Evolutionary conservation across 2,113 vertebrate species (phyloP).

Genomic region (Mobula hypostoma): DNA sequence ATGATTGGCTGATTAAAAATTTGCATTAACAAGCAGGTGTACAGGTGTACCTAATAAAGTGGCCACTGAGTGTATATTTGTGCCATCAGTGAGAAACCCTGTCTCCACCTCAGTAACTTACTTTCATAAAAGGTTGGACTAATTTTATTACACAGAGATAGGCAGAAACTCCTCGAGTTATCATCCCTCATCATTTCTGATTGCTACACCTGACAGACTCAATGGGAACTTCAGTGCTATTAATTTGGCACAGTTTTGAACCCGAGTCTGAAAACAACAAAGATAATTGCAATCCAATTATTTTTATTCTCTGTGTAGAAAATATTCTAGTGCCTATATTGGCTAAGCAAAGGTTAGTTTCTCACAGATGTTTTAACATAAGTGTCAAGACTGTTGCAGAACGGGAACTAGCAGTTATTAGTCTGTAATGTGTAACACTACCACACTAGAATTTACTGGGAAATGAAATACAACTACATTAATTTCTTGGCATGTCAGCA

Average conservation of each 20-base stretch:
- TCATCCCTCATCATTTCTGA: not conserved
- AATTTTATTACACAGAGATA: not conserved
- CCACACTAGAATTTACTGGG: not conserved
- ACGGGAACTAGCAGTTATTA: not conserved
- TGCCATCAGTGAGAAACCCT: no score
- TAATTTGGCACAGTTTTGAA: not conserved
- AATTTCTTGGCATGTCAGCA: slow-evolving; percentile 2
- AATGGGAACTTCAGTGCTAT: not conserved
- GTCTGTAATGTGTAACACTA: not conserved
- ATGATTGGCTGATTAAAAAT: no score
- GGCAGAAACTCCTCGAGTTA: not conserved
- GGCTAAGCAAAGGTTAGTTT: not conserved
- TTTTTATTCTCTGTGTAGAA: not conserved
- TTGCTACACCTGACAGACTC: not conserved
- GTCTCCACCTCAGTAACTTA: no score
- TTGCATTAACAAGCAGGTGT: no score
- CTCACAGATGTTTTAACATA: not conserved
- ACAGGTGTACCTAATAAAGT: no score
- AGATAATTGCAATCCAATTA: not conserved
- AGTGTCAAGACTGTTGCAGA: not conserved
- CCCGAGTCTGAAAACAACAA: not conserved
- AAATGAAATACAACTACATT: not conserved
- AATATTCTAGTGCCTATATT: no score
- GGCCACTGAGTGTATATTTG: no score
- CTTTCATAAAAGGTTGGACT: not conserved